Evolutionary conservation across 2,888 invertebrate species (phyloP).

Genomic region (Copidosoma aretas): DNA sequence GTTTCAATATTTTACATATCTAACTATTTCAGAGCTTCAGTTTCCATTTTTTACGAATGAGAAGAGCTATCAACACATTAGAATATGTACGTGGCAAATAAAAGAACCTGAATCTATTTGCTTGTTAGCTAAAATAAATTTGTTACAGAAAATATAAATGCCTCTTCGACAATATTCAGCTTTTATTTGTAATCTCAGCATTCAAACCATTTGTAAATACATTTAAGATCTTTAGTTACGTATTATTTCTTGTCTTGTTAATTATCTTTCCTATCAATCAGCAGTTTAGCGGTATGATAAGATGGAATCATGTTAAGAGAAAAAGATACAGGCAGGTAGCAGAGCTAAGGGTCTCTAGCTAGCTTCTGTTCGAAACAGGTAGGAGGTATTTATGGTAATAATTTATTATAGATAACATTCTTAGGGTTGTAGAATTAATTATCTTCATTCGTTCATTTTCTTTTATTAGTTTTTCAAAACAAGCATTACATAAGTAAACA

Average conservation of each 20-base stretch:
- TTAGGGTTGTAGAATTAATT: neutral
- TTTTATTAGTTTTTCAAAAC: neutral
- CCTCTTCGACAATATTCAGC: conserved; percentile 15
- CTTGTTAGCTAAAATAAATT: conserved; percentile 12
- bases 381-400: conserved; percentile 48
- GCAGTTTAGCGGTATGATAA: conserved; percentile 44
- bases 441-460: neutral
- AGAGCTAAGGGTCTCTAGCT: conserved; percentile 55
- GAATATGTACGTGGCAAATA: neutral
- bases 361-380: conserved; percentile 55
- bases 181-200: conserved; percentile 55
- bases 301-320: conserved; percentile 32
- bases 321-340: conserved; percentile 58
- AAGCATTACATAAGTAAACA: no score
- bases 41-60: neutral
- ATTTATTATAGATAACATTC: neutral
- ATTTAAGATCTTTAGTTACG: conserved; percentile 31
- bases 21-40: neutral
- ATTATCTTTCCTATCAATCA: neutral
- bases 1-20: conserved; percentile 11
- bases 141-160: conserved; percentile 23
- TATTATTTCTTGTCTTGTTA: conserved; percentile 39
- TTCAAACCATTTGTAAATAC: conserved; percentile 56
- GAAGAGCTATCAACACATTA: neutral
- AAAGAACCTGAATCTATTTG: conserved; percentile 11